Evolutionary conservation across 30 jellyfish, hydroid and myxozoan species (phyloP), one percentile per base, ranked within the genome.

Genomic region (Turritopsis dohrnii): DNA sequence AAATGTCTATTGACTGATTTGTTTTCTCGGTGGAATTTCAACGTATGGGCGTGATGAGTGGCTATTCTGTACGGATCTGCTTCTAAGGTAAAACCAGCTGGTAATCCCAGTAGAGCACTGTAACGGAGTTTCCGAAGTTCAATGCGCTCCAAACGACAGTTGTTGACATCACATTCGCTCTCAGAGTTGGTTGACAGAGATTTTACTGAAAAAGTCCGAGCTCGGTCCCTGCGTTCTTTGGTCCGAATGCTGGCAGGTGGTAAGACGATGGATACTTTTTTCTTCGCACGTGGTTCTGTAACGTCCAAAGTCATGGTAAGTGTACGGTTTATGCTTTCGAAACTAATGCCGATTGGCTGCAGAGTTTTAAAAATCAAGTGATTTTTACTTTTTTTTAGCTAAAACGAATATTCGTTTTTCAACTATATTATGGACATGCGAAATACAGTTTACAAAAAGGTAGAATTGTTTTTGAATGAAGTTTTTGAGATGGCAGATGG

Each of bases 151-250:
- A 27, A 27, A 19, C 60, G 60, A 13, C 60, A 41, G 60, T 41
- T 41, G 60, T 13, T 13, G 13, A n/a, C 30, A 9, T 69, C 77
- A 69, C 77, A 7, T 23, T 69, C 77, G 19, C 7, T 69, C 0
- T 69, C 77, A 0, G 77, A 69, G 9, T n/a, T 69, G 0, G 77
- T 69, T 23, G 77, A 69, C 0, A 69, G 8, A 9, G 77, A 69
- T 69, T 69, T 69, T 69, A 69, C 77, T 8, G 77, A 69, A n/a
- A 69, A 69, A 9, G 77, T 69, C 30, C 77, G 77, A 23, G 77
- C 77, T 7, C 77, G 77, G 19, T 69, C 77, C 19, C 77, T 23
- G 16, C 30, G 28, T 69, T 69, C 77, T 19, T 69, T 69, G 19
- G 30, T 19, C 16, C 16, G 77, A n/a, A 69, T 27, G 30, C 19